Conservation (phyloP, 2,113 vertebrate species). For the Phycodurus eques region DNA sequence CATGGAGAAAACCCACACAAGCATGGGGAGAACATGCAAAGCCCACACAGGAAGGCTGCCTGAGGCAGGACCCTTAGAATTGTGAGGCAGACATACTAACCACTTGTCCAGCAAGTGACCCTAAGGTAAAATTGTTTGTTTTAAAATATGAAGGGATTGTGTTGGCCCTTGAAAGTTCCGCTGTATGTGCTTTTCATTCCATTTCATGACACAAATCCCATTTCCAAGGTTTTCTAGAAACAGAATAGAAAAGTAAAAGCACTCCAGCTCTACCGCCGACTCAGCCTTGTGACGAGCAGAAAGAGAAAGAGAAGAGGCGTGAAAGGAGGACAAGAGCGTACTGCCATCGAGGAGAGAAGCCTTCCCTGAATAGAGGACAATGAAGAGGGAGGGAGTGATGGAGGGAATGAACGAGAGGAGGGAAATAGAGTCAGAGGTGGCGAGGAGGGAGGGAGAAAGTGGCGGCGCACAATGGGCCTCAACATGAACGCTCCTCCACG, state of each 20-base stretch:
- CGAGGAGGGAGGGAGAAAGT: constrained; percentile 23
- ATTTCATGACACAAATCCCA: background rate
- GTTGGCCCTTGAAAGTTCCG: background rate
- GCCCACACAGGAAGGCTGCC: too few species aligned
- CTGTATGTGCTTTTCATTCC: background rate
- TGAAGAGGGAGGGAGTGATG: constrained; percentile 62
- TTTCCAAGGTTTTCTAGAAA: background rate
- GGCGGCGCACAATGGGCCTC: constrained; percentile 59
- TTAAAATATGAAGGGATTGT: background rate
- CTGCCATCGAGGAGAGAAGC: constrained; percentile 23
- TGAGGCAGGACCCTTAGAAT: too few species aligned
- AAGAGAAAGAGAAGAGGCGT: constrained; percentile 18
- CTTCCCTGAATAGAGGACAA: constrained; percentile 53
- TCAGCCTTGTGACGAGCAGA: constrained; percentile 34
- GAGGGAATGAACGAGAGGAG: constrained; percentile 37
- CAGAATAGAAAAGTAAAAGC: constrained; percentile 1
- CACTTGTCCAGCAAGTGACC: background rate
- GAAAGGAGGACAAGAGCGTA: constrained; percentile 6
- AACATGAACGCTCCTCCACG: constrained; percentile 67
- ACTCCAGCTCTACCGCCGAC: constrained; percentile 22
- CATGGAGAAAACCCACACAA: too few species aligned
- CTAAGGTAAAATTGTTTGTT: background rate
- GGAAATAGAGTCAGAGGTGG: constrained; percentile 50
- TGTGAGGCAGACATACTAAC: background rate
- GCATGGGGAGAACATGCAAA: too few species aligned